Evolutionary conservation across 2,113 vertebrate species (phyloP), one percentile per base, ranked within the genome.

Genomic region (Pseudolaguvia tuberculata): DNA sequence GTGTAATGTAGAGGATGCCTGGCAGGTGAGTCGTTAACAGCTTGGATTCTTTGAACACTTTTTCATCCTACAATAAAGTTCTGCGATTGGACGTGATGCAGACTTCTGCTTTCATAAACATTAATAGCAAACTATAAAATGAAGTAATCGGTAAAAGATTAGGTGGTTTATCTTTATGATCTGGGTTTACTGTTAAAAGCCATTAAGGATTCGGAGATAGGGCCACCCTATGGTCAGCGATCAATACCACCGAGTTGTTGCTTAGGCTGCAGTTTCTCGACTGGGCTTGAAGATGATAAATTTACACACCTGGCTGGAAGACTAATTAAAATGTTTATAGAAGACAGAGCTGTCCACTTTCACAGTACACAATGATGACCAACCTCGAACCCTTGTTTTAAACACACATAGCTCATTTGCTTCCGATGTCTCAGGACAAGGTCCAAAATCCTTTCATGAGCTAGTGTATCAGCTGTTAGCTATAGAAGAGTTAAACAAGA

Each of bases 311-410:
- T 79, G 77, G 76, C 81, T 85, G 86, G 87, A 82, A 78, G 83
- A 83, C 86, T 88, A 89, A 92, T 92, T 90, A 90, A 92, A 88
- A 88, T 79, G n/a, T 83, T 87, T 88, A 86, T 87, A 89, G 84
- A 87, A 85, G 85, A 86, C 87, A 80, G 68, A 81, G 88, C 84
- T 80, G 84, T 87, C 69, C 77, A 82, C 80, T 85, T 77, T 79
- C 82, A 87, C 86, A 84, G 79, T 86, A 88, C 85, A 80, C 77
- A 86, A 83, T 82, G 79, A 53, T 62, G 75, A 79, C 68, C 48
- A 85, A 79, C 68, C 80, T 86, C 85, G 84, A 85, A 87, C 78
- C 85, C 81, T 81, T 84, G 58, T 70, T 77, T 77, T 73, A 70
- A 77, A 73, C 23, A 23, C n/a, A 56, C 27, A 50, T 56, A 15